phyloP scores from a whole-genome alignment of 2,888 invertebrate species.

The Rotaria sp. region DNA sequence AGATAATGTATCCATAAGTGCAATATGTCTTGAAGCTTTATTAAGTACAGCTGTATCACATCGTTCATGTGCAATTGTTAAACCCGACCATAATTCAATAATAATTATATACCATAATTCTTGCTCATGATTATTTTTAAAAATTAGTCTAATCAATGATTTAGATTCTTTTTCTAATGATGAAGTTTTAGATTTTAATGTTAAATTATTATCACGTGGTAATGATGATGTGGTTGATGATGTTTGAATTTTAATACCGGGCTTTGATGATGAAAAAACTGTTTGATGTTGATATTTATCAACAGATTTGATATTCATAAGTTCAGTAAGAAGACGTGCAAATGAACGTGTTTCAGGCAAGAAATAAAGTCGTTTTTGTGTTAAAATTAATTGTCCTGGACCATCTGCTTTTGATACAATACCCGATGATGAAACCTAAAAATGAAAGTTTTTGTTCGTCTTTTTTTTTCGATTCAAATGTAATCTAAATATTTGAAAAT shows the following conservation, averaged over 20 bases:
- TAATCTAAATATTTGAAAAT: background rate
- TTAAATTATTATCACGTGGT: background rate
- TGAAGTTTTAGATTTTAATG: background rate
- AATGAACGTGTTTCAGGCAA: background rate
- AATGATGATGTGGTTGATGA: background rate
- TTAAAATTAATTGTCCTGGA: background rate
- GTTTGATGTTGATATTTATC: conserved; percentile 14
- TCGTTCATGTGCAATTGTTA: background rate
- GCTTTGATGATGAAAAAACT: background rate
- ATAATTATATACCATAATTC: conserved; percentile 15
- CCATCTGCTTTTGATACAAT: conserved; percentile 2
- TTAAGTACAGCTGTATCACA: background rate
- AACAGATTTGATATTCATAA: background rate
- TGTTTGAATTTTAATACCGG: background rate
- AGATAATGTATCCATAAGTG: conserved; percentile 6
- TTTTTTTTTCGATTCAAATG: background rate
- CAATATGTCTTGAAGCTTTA: background rate
- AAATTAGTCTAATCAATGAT: background rate
- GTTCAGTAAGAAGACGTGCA: background rate
- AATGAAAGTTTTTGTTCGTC: background rate
- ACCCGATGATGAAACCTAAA: background rate
- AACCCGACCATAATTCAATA: conserved; percentile 1
- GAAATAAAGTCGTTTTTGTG: conserved; percentile 15
- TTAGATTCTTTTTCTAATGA: background rate
- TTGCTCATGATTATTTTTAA: background rate